Evolutionary conservation across 2,797 vertebrate genomes (phyloP).

Genomic region (Numenius phaeopus): DNA sequence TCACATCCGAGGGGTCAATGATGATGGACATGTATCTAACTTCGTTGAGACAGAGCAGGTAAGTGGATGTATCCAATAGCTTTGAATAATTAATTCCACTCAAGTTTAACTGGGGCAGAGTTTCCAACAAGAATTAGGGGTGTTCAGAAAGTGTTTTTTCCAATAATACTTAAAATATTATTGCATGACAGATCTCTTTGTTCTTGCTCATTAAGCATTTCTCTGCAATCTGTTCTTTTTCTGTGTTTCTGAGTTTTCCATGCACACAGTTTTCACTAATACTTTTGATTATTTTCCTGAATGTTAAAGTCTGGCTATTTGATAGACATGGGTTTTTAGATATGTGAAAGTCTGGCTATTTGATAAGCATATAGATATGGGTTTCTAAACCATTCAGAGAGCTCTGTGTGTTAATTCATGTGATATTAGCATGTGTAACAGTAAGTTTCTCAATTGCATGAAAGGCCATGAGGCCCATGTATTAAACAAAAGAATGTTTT

Average conservation of each 20-base stretch:
- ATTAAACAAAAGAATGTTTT: not conserved
- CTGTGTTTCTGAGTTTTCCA: not conserved
- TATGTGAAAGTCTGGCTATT: not conserved
- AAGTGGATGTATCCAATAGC: not conserved
- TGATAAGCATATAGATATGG: not conserved
- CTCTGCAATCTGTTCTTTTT: not conserved
- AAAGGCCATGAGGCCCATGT: not conserved
- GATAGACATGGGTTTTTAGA: not conserved
- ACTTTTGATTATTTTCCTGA: not conserved
- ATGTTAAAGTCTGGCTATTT: not conserved
- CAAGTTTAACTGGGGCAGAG: not conserved
- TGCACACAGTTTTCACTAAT: not conserved
- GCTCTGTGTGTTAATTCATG: not conserved
- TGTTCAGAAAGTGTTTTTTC: not conserved
- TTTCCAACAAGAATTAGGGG: not conserved
- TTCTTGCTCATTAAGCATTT: not conserved
- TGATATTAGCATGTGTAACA: not conserved
- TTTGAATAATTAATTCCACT: slow-evolving; percentile 26
- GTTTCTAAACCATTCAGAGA: not conserved
- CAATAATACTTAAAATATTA: not conserved
- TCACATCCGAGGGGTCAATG: slow-evolving; percentile 78
- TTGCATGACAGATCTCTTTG: not conserved
- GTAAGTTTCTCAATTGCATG: not conserved
- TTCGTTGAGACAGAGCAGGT: slow-evolving; percentile 87
- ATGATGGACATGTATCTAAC: slow-evolving; percentile 84